phyloP scores from a whole-genome alignment of 64 coral and sea anemone species.

The Montipora sp. region DNA sequence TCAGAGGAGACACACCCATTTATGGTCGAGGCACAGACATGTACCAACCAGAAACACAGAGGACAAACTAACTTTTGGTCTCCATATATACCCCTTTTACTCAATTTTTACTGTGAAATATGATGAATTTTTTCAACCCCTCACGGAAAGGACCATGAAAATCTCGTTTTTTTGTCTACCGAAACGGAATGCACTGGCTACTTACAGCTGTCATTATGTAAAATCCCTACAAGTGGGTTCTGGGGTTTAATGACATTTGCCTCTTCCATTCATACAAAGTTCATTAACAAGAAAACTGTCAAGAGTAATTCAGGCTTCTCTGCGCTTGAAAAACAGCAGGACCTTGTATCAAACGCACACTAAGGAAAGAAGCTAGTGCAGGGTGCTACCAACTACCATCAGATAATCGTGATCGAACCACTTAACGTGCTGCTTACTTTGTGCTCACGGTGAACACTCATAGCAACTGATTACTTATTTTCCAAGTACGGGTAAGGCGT shows the following conservation, averaged over 20 bases:
- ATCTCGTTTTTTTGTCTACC: too few species aligned
- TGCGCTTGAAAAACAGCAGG: not conserved
- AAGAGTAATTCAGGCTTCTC: not conserved
- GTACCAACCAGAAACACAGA: too few species aligned
- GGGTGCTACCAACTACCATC: not conserved
- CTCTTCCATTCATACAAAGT: not conserved
- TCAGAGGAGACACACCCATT: not conserved
- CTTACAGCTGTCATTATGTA: not conserved
- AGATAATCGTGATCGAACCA: not conserved
- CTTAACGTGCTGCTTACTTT: not conserved
- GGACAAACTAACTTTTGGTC: too few species aligned
- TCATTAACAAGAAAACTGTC: not conserved
- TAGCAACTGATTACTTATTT: not conserved
- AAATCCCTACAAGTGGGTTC: not conserved
- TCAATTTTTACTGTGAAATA: too few species aligned
- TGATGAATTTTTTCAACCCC: too few species aligned
- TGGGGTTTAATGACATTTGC: not conserved
- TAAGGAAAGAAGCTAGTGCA: not conserved
- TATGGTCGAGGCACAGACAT: not conserved
- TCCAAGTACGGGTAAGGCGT: not conserved
- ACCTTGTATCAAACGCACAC: not conserved
- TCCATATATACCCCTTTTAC: too few species aligned
- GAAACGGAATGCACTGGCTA: not conserved
- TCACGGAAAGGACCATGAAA: too few species aligned
- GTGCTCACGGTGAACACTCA: not conserved